A percentile compares a stretch with the other conserved stretches of the same genome.
Conservation (phyloP, 2,888 invertebrate species). For the Gymnosoma rotundatum region DNA sequence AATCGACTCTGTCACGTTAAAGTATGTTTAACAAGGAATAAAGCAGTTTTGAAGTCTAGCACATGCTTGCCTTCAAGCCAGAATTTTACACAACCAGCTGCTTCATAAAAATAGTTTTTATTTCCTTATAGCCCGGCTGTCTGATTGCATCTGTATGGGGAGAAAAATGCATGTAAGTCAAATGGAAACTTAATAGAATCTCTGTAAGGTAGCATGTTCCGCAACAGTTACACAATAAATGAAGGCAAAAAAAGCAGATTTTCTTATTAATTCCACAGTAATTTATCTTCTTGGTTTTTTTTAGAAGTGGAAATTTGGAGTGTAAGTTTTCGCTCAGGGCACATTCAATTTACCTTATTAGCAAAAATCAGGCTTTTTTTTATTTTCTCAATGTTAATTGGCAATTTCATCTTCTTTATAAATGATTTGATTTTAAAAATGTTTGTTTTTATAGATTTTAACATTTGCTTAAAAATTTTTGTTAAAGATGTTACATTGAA, state of each 20-base stretch:
- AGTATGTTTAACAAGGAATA: slow-evolving; percentile 14
- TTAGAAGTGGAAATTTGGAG: too few relatives aligned
- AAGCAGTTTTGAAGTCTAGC: slow-evolving; percentile 47
- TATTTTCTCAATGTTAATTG: too few relatives aligned
- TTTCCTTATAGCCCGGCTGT: slow-evolving; percentile 35
- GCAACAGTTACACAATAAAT: background rate
- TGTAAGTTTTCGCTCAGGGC: too few relatives aligned
- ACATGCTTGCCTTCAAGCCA: slow-evolving; percentile 57
- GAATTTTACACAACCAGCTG: slow-evolving; percentile 44
- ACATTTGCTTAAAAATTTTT: too few relatives aligned
- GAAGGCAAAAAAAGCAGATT: background rate
- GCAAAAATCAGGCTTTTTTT: too few relatives aligned
- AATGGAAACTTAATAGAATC: slow-evolving; percentile 16
- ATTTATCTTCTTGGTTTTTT: background rate
- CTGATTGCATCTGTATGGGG: background rate
- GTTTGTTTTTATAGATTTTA: too few relatives aligned
- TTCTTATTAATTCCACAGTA: background rate
- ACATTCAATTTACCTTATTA: too few relatives aligned
- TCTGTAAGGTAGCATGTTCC: background rate
- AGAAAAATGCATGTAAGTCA: background rate
- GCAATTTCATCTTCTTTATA: too few relatives aligned
- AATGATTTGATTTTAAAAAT: too few relatives aligned
- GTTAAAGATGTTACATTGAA: too few relatives aligned
- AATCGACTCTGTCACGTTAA: background rate
- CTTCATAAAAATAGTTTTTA: slow-evolving; percentile 27